A percentile compares a stretch with the other conserved stretches of the same genome.
Conservation (phyloP, 2,797 vertebrate genomes). For the Falco cherrug region DNA sequence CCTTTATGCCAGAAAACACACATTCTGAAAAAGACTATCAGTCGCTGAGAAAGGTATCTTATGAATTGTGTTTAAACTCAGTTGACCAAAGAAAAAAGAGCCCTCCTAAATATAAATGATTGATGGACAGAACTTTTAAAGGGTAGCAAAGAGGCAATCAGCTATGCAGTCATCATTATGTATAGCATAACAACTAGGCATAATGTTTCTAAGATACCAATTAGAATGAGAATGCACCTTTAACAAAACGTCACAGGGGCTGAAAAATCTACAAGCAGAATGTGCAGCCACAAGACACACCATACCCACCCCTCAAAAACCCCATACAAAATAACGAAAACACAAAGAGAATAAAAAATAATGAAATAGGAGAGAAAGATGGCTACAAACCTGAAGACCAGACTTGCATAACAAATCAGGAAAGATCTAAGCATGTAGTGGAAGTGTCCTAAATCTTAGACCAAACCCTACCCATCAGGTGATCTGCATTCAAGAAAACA, state of each 20-base stretch:
- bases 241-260: neutral
- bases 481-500: neutral
- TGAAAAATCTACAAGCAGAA: neutral
- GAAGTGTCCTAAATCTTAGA: neutral
- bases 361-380: neutral
- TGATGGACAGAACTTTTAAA: neutral
- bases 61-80: neutral
- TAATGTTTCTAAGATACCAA: neutral
- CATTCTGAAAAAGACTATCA: neutral
- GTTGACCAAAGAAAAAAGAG: neutral
- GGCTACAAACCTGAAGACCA: neutral
- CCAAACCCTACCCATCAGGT: fast-evolving
- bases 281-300: neutral
- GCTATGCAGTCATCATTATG: neutral
- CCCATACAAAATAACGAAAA: neutral
- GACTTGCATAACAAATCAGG: neutral
- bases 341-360: neutral
- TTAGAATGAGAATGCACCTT: neutral
- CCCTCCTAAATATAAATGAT: neutral
- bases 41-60: neutral
- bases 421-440: neutral
- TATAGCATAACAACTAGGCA: neutral
- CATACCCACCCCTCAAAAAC: fast-evolving
- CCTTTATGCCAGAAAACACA: neutral
- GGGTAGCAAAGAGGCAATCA: neutral